Evolutionary conservation across 2,113 vertebrate species (phyloP).

Genomic region (Periophthalmodon schlosseri): DNA sequence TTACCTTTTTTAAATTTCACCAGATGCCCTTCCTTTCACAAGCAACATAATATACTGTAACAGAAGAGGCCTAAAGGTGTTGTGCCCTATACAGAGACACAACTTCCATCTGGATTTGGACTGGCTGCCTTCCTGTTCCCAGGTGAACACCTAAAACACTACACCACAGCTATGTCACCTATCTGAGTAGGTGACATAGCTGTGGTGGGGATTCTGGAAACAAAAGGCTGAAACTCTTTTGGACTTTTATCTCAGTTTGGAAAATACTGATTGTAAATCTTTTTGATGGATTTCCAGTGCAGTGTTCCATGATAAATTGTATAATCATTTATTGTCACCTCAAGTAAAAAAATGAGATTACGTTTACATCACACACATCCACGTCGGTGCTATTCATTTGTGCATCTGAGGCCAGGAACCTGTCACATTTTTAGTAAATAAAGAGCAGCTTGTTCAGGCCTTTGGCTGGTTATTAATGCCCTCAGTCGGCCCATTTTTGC

Average conservation of each 20-base stretch:
- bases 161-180: no score
- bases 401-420: background rate
- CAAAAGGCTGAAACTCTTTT: background rate
- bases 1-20: background rate
- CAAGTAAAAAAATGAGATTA: background rate
- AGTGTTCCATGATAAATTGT: background rate
- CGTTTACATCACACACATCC: background rate
- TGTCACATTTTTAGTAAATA: background rate
- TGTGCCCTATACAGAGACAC: no score
- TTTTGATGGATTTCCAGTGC: conserved; percentile 1
- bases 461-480: conserved; percentile 2
- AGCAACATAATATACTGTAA: background rate
- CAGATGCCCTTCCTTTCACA: background rate
- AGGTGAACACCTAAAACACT: no score
- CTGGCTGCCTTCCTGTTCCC: no score
- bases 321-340: conserved; percentile 4
- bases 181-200: no score
- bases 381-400: background rate
- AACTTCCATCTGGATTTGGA: no score
- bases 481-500: conserved; percentile 6
- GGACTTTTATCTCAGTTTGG: background rate
- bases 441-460: background rate
- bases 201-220: background rate
- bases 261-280: background rate
- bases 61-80: background rate